phyloP scores from a whole-genome alignment of 2,888 invertebrate genomes.

The Tachina grossa region DNA sequence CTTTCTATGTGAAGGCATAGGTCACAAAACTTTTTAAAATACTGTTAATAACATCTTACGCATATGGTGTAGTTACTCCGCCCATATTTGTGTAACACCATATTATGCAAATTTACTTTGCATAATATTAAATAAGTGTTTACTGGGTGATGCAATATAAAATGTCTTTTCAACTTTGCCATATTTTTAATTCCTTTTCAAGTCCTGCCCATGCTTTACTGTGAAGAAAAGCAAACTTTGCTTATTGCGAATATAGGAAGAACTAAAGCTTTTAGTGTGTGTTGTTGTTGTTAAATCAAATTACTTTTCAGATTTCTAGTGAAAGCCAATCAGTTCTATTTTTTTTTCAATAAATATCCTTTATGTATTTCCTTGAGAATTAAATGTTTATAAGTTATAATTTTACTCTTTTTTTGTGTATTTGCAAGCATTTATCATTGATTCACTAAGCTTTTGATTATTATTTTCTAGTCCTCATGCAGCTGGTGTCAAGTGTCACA shows the following conservation, averaged over 20 bases:
- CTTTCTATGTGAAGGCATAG: too few relatives aligned
- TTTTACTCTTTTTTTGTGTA: background rate
- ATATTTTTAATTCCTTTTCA: background rate
- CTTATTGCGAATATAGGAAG: background rate
- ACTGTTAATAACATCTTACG: too few relatives aligned
- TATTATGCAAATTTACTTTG: too few relatives aligned
- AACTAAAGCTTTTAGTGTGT: background rate
- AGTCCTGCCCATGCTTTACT: background rate
- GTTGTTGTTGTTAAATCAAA: background rate
- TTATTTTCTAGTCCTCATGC: background rate
- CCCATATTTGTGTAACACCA: too few relatives aligned
- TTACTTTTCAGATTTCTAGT: background rate
- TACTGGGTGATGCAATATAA: background rate
- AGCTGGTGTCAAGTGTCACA: slow-evolving; percentile 11
- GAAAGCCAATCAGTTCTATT: background rate
- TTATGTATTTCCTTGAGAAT: too few relatives aligned
- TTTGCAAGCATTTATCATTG: slow-evolving; percentile 9
- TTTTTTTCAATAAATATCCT: too few relatives aligned
- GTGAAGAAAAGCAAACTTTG: background rate
- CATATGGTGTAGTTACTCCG: too few relatives aligned
- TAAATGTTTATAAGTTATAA: too few relatives aligned
- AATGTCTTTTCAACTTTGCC: slow-evolving; percentile 32
- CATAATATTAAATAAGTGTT: too few relatives aligned
- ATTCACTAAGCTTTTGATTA: slow-evolving; percentile 2
- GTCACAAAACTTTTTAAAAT: too few relatives aligned